These are phyloP conservation scores for Danio albolineatus DNA, from an alignment of 2,797 vertebrate species.

Conservation along the genomic window DNA sequence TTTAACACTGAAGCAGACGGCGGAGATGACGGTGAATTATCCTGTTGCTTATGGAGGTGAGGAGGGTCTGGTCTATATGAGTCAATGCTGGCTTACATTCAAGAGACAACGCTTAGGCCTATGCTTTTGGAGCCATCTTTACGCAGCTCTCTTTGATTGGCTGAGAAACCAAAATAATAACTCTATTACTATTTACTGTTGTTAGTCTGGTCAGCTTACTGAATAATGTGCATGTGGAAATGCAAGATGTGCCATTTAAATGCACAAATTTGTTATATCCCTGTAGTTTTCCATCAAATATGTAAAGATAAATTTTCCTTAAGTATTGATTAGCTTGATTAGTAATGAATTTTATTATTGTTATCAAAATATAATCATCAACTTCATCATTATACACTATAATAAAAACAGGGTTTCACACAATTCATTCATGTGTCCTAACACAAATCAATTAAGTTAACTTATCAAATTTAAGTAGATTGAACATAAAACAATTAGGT, in stretches of 20 bases:
- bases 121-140: background rate
- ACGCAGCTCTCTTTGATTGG: background rate
- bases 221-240: background rate
- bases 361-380: no score
- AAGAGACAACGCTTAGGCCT: background rate
- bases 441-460: no score
- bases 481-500: no score
- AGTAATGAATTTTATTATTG: no score
- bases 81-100: constrained; percentile 3
- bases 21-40: constrained; percentile 26
- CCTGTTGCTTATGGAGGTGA: constrained; percentile 46
- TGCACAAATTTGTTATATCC: background rate
- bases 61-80: constrained; percentile 25
- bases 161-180: background rate
- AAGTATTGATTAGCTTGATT: no score
- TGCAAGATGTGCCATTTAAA: background rate
- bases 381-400: no score
- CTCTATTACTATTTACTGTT: background rate
- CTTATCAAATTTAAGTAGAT: no score
- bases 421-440: no score
- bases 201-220: no score
- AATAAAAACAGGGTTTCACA: no score
- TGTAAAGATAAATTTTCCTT: no score
- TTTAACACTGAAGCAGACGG: constrained; percentile 63
- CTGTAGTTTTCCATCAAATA: background rate